Evolutionary conservation across 2,113 vertebrate species (phyloP).

Genomic region (Atrichornis clamosus): DNA sequence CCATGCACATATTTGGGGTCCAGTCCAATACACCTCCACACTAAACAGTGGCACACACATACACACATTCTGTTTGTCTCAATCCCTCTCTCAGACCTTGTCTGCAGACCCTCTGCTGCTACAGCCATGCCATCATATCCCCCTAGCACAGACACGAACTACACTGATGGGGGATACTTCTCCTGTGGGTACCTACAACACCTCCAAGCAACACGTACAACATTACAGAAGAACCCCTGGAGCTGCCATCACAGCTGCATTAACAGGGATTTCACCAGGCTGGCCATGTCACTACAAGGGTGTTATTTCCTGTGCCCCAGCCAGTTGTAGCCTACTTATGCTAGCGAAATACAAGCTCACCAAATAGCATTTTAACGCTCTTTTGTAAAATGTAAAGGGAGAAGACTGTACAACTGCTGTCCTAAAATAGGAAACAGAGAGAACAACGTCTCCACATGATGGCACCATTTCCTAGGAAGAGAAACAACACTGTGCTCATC

Average conservation of each 20-base stretch:
- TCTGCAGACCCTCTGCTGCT: not conserved
- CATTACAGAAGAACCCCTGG: not conserved
- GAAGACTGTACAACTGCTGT: not conserved
- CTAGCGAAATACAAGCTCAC: not conserved
- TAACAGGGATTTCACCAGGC: not conserved
- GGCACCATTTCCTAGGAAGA: slow-evolving; percentile 55
- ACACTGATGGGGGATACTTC: not conserved
- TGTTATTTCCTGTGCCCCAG: not conserved
- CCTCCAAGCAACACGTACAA: not conserved
- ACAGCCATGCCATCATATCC: not conserved
- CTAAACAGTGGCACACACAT: not conserved
- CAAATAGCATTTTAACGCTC: not conserved
- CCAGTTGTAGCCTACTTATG: not conserved
- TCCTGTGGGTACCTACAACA: not conserved
- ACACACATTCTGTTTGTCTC: not conserved
- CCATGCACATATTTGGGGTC: not conserved
- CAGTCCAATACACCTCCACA: not conserved
- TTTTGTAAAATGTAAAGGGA: not conserved
- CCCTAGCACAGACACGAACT: accelerated
- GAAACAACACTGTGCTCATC: not conserved
- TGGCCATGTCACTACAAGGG: not conserved
- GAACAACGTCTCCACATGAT: slow-evolving; percentile 19
- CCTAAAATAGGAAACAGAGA: not conserved
- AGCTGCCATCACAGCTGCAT: not conserved
- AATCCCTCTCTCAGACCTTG: not conserved